Percentiles rank a stretch among this genome's conserved stretches.
Evolutionary conservation across 2,113 vertebrate genomes (phyloP).

Genomic region (Poeciliopsis retropinna): DNA sequence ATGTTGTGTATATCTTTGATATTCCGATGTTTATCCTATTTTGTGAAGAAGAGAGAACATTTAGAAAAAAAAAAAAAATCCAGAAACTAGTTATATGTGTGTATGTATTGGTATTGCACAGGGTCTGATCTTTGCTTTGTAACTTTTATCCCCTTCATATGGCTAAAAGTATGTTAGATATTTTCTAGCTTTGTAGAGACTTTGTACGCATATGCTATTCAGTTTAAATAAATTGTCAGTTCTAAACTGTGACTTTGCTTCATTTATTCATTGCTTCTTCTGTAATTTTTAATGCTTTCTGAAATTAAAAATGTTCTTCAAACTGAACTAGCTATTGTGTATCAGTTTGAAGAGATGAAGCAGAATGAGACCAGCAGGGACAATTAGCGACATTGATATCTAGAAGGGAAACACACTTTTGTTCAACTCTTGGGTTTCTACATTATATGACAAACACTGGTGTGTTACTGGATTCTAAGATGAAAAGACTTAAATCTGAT

Average conservation of each 20-base stretch:
- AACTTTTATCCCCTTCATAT: constrained; percentile 82
- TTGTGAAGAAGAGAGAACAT: constrained; percentile 79
- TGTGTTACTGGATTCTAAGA: too few species aligned
- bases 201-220: constrained; percentile 98
- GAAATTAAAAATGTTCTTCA: too few species aligned
- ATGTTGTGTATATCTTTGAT: constrained; percentile 95
- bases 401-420: too few species aligned
- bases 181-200: constrained; percentile 99
- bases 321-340: too few species aligned
- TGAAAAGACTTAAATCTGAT: too few species aligned
- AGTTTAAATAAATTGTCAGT: constrained; percentile 91
- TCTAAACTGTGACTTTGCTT: constrained; percentile 54
- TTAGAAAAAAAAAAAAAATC: constrained; percentile 48
- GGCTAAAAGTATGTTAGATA: constrained; percentile 96
- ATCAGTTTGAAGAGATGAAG: too few species aligned
- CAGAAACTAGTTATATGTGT: constrained; percentile 72
- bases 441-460: too few species aligned
- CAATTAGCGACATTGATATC: too few species aligned
- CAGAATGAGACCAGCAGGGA: too few species aligned
- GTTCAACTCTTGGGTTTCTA: too few species aligned
- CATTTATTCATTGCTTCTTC: background rate
- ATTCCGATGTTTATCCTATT: constrained; percentile 89
- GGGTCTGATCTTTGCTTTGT: constrained; percentile 98
- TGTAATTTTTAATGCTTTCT: too few species aligned
- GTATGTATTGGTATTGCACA: constrained; percentile 90